Base-by-base conservation (phyloP, 2,113 vertebrate species). In the Charina bottae region DNA sequence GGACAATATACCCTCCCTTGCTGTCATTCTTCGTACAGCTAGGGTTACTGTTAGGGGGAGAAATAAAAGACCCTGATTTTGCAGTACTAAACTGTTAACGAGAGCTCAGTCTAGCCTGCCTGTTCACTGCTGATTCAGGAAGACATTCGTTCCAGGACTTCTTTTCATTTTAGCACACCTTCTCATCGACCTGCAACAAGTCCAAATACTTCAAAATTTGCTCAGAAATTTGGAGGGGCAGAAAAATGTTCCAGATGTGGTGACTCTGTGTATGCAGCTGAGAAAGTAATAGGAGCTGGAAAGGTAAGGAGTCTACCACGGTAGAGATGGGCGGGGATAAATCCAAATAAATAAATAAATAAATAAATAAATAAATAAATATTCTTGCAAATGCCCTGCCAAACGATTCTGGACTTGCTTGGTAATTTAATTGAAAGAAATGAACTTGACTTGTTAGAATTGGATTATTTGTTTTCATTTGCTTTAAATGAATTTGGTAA, bases 221-320 rank as follows among this genome's bases (percentile, higher is more conserved):
- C 99, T 90, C 99, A 99, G 97, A 99, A 99, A 96, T 99, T 98
- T 0, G 98, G 98, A 15, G 98, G 98, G 2, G 96, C 98, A 4
- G 99, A 99, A 93, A 99, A 99, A 94, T 99, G 99, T 56, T 98
- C 98, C 0, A 97, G 99, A 83, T 99, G 99, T 91, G 98, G 98
- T 0, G 98, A 99, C 94, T 98, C 98, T 0, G 99, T 99, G 13
- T 99, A 98, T 1, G 99, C 99, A 0, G 99, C 99, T 0, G 99
- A 99, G 97, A 99, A 99, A 97, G 97, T 99, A 53, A 98, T 99
- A 93, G 99, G 99, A 46, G 99, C 99, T 4, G 99, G 99, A 84
- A 99, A 99, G 98, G 99, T 99, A 97, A 95, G 91, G 56, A n/a
- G n/a, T n/a, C n/a, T n/a, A n/a, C n/a, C n/a, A n/a, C n/a, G n/a